These are phyloP conservation scores for Noturus placidus DNA, from an alignment of 2,113 vertebrate species.

Conservation along the genomic window DNA sequence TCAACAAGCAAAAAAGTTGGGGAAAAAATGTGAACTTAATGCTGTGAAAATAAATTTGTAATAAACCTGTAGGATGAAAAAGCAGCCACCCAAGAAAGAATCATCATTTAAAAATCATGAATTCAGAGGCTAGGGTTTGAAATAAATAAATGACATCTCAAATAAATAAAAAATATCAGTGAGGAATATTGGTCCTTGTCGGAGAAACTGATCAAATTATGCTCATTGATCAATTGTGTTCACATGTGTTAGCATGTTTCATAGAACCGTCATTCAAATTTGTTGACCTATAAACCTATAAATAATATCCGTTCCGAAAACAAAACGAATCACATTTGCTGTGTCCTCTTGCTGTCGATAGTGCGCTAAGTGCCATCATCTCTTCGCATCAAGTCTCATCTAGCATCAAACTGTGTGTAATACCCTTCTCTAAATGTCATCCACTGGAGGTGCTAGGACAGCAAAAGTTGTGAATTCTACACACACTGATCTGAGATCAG, in stretches of 20 bases:
- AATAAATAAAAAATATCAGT: background rate
- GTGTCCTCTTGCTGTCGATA: background rate
- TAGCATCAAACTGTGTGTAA: background rate
- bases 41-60: background rate
- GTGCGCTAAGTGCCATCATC: background rate
- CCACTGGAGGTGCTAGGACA: slow-evolving; percentile 6
- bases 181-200: background rate
- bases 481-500: background rate
- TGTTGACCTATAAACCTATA: background rate
- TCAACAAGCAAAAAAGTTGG: background rate
- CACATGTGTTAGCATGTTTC: background rate
- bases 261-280: background rate
- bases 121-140: no score
- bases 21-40: background rate
- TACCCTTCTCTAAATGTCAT: slow-evolving; percentile 34
- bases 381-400: background rate
- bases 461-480: background rate
- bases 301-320: background rate
- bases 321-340: background rate
- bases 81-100: no score
- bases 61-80: no score
- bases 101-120: no score
- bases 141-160: no score
- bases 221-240: background rate
- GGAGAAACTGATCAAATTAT: background rate